Evolutionary conservation across 2,888 invertebrate genomes (phyloP).

Genomic region (Bellardia pandia): DNA sequence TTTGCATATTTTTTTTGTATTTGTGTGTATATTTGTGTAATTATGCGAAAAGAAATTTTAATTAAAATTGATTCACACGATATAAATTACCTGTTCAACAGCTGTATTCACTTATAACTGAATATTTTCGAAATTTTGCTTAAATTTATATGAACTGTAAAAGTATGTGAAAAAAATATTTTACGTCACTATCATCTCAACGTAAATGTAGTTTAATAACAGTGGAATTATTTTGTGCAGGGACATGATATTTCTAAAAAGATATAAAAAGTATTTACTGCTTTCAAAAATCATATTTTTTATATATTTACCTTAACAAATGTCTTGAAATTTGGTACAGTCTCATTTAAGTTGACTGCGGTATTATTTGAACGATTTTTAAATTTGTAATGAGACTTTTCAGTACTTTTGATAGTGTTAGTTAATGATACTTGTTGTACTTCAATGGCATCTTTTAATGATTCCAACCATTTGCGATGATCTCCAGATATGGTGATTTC

Average conservation of each 20-base stretch:
- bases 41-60: too few species aligned
- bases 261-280: background rate
- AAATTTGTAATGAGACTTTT: constrained; percentile 62
- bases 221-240: constrained; percentile 41
- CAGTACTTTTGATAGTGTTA: constrained; percentile 36
- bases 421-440: constrained; percentile 75
- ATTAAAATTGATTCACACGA: background rate
- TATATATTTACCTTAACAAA: constrained; percentile 80
- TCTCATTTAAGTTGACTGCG: constrained; percentile 66
- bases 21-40: too few species aligned
- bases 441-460: constrained; percentile 78
- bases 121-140: constrained; percentile 11
- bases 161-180: background rate
- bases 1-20: background rate
- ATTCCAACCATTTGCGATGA: constrained; percentile 77
- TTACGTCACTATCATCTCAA: constrained; percentile 24
- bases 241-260: constrained; percentile 67
- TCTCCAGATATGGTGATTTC: constrained; percentile 68
- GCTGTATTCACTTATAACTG: background rate
- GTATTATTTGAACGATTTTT: constrained; percentile 35
- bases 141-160: background rate
- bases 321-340: constrained; percentile 79
- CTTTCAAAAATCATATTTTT: background rate
- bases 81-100: constrained; percentile 14
- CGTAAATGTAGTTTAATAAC: constrained; percentile 61